Evolutionary conservation across 2,888 invertebrate genomes (phyloP).

Genomic region (Caenorhabditis imperialis): DNA sequence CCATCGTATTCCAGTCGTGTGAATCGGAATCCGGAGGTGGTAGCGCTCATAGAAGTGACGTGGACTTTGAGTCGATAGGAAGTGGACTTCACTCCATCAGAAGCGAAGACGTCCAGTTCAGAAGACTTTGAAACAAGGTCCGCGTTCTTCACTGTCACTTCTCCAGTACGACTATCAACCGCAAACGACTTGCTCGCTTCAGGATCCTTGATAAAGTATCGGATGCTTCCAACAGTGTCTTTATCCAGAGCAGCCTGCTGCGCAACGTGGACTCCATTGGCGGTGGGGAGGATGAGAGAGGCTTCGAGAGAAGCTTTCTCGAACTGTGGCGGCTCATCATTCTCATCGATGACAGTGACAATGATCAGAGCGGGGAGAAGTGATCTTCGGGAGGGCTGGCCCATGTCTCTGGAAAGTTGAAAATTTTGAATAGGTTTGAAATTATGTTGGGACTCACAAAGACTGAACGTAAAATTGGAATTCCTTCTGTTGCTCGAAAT

Average conservation of each 20-base stretch:
- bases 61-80: conserved; percentile 37
- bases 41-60: not conserved
- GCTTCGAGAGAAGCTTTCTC: conserved; percentile 35
- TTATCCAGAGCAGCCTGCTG: conserved; percentile 73
- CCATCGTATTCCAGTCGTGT: conserved; percentile 51
- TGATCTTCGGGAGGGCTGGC: conserved; percentile 87
- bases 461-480: conserved; percentile 66
- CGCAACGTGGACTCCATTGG: conserved; percentile 85
- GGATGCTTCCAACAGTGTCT: conserved; percentile 75
- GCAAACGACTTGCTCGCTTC: conserved; percentile 81
- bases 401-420: conserved; percentile 79
- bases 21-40: conserved; percentile 57
- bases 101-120: conserved; percentile 58
- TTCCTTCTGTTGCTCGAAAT: conserved; percentile 84
- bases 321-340: conserved; percentile 80
- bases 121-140: conserved; percentile 26
- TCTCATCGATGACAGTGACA: conserved; percentile 82
- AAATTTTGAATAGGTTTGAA: not conserved
- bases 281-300: conserved; percentile 80
- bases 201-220: conserved; percentile 56
- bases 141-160: conserved; percentile 80
- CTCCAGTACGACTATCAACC: conserved; percentile 88
- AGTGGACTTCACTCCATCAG: conserved; percentile 66
- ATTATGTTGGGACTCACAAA: conserved; percentile 26
- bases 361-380: conserved; percentile 88